These are phyloP conservation scores for Zophobas atratus DNA, from an alignment of 1,140 invertebrate genomes.

Conservation along the genomic window DNA sequence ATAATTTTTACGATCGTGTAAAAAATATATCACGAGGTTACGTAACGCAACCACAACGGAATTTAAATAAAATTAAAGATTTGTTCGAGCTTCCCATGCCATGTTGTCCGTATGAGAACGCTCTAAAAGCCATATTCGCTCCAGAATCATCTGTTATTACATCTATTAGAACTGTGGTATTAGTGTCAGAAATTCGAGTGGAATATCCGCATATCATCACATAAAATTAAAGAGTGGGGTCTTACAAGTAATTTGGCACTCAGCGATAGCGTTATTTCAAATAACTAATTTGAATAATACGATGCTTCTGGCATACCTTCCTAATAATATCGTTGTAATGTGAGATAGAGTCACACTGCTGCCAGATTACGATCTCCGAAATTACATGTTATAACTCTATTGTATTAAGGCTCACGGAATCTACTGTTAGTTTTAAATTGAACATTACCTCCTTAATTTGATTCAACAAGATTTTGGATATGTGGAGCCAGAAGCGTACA, in stretches of 20 bases:
- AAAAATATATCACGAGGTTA: not conserved
- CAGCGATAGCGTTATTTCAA: conserved; percentile 42
- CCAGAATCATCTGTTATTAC: conserved; percentile 8
- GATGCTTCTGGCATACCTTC: conserved; percentile 39
- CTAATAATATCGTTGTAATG: conserved; percentile 43
- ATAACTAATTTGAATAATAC: conserved; percentile 43
- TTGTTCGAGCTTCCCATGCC: not conserved
- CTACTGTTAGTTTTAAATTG: conserved; percentile 43
- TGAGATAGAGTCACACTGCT: conserved; percentile 42
- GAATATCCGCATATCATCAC: conserved; percentile 40
- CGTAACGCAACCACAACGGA: conserved; percentile 8
- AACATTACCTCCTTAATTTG: conserved; percentile 42
- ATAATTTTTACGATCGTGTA: not conserved
- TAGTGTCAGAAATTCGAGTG: conserved; percentile 32
- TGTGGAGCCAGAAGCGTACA: conserved; percentile 9
- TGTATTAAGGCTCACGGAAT: conserved; percentile 33
- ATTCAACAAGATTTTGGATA: conserved; percentile 25
- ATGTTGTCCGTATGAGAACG: not conserved
- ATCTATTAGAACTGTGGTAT: conserved; percentile 21
- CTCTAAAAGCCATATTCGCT: conserved; percentile 22
- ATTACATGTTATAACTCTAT: conserved; percentile 41
- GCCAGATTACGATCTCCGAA: conserved; percentile 40
- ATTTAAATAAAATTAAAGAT: conserved; percentile 32
- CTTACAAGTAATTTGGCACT: conserved; percentile 43
- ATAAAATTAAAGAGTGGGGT: conserved; percentile 42